Evolutionary conservation across 2,888 invertebrate species (phyloP), one percentile per base, ranked within the genome.

Genomic region (Athrips mouffetella): DNA sequence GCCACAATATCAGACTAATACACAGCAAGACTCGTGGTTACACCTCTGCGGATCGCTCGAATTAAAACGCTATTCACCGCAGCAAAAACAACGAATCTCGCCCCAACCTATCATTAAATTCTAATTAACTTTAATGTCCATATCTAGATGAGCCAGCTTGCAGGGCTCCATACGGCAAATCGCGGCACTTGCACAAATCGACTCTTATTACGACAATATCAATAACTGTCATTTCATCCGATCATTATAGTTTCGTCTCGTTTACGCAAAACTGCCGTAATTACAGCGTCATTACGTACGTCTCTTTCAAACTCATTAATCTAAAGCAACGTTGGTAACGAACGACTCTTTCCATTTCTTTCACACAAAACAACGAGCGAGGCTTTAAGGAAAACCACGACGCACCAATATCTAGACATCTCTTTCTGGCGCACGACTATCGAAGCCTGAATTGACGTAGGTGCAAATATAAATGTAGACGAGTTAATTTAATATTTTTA

Each of bases 271-370:
- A 70, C 71, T 65, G 65, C 69, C 70, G 74, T 86, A 88, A 87
- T 87, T 87, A 81, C 78, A 51, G 47, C 59, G 66, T 70, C 68
- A 75, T 80, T 80, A 79, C 71, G 65, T 74, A 71, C 84, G 70
- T 88, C 87, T 84, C 86, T 74, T 65, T 87, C 84, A 58, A 64
- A 78, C 87, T 83, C 80, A 83, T 84, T 85, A 85, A 82, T 80
- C 72, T 76, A 58, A 62, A 63, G 66, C 69, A 60, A 67, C 67
- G 66, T 63, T 65, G 62, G 70, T 70, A 73, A 73, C 68, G 55
- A 62, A 67, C 70, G 56, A 62, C 73, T 79, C 73, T 58, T 72
- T 80, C 82, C 71, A 76, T 85, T 86, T 73, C 86, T 73, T 80
- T 86, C 85, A 58, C 76, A 62, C 81, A 55, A 65, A 73, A 74